These are phyloP conservation scores for Drosophila funebris DNA, from an alignment of 1,140 invertebrate species.

Conservation along the genomic window DNA sequence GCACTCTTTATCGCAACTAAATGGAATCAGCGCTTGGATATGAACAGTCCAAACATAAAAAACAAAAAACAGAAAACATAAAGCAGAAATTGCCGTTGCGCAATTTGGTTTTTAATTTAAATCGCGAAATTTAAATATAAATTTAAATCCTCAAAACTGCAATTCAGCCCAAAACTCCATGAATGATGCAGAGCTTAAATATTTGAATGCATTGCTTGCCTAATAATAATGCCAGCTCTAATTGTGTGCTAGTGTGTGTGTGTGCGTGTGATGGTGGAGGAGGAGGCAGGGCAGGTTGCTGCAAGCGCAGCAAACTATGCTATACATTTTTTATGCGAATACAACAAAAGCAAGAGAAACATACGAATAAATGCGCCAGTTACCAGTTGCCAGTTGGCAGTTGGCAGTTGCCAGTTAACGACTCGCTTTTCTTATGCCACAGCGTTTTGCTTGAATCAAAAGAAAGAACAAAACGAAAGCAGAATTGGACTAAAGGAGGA, in stretches of 20 bases:
- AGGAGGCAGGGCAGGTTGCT: background rate
- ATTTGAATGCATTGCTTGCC: slow-evolving; percentile 57
- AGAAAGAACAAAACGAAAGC: slow-evolving; percentile 36
- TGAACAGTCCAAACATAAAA: slow-evolving; percentile 29
- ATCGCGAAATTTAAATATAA: slow-evolving; percentile 69
- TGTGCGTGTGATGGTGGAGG: too few species aligned
- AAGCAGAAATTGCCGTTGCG: slow-evolving; percentile 53
- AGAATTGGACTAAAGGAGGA: slow-evolving; percentile 1
- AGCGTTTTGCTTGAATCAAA: slow-evolving; percentile 51
- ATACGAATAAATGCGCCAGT: slow-evolving; percentile 60
- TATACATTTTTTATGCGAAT: slow-evolving; percentile 75
- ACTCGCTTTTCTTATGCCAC: slow-evolving; percentile 62
- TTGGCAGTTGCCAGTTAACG: slow-evolving; percentile 44
- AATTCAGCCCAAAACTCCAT: slow-evolving; percentile 37
- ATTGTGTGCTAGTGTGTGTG: slow-evolving; percentile 46
- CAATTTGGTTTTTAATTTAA: slow-evolving; percentile 75
- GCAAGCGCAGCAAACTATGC: slow-evolving; percentile 70
- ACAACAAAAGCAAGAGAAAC: slow-evolving; percentile 29
- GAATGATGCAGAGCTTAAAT: slow-evolving; percentile 74
- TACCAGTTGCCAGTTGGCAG: slow-evolving; percentile 51
- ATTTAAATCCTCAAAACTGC: slow-evolving; percentile 52
- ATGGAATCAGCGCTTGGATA: slow-evolving; percentile 63
- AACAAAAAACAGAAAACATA: slow-evolving; percentile 10
- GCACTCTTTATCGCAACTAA: slow-evolving; percentile 66
- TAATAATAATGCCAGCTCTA: slow-evolving; percentile 56